Percentiles rank a stretch among this genome's conserved stretches.
Conservation (phyloP, 2,797 vertebrate genomes). For the Periparus ater region DNA sequence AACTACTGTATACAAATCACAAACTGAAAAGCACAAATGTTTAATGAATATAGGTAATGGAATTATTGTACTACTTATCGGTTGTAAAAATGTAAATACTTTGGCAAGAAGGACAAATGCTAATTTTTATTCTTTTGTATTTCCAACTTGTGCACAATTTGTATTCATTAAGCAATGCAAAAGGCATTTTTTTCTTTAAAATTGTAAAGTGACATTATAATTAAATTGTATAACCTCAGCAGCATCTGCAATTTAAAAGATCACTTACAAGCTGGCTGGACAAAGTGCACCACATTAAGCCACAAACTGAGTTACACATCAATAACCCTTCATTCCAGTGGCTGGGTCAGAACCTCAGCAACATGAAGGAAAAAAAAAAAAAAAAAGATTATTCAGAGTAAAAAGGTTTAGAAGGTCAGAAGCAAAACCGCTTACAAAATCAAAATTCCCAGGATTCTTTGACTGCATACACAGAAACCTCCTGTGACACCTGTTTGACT, state of each 20-base stretch:
- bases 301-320: constrained; percentile 65
- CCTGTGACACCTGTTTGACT: constrained; percentile 61
- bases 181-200: constrained; percentile 74
- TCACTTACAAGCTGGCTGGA: constrained; percentile 72
- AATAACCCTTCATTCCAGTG: constrained; percentile 60
- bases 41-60: constrained; percentile 71
- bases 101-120: constrained; percentile 74
- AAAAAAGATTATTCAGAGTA: constrained; percentile 22
- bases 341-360: constrained; percentile 64
- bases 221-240: constrained; percentile 75
- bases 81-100: constrained; percentile 74
- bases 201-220: constrained; percentile 79
- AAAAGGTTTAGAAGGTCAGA: constrained; percentile 59
- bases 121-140: constrained; percentile 78
- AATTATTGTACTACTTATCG: constrained; percentile 72
- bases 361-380: neutral
- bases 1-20: constrained; percentile 71
- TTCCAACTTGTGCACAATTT: constrained; percentile 71
- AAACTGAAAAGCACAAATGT: constrained; percentile 71
- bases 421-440: constrained; percentile 40
- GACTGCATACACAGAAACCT: constrained; percentile 14
- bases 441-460: constrained; percentile 17
- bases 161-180: constrained; percentile 75
- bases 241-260: constrained; percentile 74
- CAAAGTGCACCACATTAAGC: constrained; percentile 71